These are phyloP conservation scores for Cantharis rustica DNA, from an alignment of 2,888 invertebrate species.

Conservation along the genomic window DNA sequence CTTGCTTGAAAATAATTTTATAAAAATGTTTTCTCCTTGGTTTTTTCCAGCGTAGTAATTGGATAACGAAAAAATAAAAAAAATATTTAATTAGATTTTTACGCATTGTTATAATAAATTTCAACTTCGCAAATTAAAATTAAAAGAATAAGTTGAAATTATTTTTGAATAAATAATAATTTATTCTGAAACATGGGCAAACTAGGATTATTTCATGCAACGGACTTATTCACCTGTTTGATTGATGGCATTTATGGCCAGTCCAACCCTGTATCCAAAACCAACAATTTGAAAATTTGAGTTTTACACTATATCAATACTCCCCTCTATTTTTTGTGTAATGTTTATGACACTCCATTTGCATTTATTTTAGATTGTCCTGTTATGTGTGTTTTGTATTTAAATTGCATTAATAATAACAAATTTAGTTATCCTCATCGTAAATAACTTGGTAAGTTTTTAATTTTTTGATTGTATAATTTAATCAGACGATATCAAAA, in stretches of 20 bases:
- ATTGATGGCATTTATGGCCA: too few relatives aligned
- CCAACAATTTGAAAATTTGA: background rate
- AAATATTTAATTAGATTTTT: background rate
- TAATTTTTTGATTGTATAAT: background rate
- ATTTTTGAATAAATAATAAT: too few relatives aligned
- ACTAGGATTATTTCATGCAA: too few relatives aligned
- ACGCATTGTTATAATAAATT: background rate
- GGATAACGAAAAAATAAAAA: background rate
- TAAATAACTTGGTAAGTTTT: background rate
- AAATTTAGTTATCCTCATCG: background rate
- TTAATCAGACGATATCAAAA: too few relatives aligned
- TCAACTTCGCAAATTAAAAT: background rate
- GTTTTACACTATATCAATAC: background rate
- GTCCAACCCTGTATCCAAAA: background rate
- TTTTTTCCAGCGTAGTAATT: background rate
- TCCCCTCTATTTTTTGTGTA: background rate
- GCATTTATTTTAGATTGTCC: too few relatives aligned
- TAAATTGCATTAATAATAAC: background rate
- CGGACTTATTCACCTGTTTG: too few relatives aligned
- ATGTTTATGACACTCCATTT: too few relatives aligned
- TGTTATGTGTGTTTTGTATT: background rate
- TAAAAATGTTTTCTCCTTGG: background rate
- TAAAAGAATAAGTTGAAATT: background rate
- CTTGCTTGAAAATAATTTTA: background rate
- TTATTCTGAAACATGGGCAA: too few relatives aligned